These are phyloP conservation scores for Drosophila paracracens DNA, from an alignment of 2,888 invertebrate genomes.

Conservation along the genomic window DNA sequence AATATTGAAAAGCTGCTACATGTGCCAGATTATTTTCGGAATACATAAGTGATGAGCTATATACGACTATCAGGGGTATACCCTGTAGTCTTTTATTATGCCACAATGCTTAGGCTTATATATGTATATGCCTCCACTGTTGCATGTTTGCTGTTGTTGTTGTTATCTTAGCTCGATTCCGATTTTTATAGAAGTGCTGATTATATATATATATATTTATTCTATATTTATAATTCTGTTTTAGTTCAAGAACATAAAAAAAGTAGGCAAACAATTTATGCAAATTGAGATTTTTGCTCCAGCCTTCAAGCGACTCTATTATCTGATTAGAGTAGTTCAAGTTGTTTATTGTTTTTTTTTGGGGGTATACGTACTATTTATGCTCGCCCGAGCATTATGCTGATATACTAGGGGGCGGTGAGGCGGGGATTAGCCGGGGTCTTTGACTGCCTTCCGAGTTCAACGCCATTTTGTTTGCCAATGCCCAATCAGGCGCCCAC, in stretches of 20 bases:
- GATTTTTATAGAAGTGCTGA: no score
- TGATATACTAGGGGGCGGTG: neutral
- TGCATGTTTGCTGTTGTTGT: no score
- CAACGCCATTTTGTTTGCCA: conserved; percentile 70
- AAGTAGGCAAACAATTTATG: neutral
- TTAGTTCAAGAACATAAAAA: neutral
- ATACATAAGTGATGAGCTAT: neutral
- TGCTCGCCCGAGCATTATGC: conserved; percentile 42
- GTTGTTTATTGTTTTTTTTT: conserved; percentile 44
- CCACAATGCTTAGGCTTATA: no score
- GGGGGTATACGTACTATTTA: conserved; percentile 56
- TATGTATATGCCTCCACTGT: neutral
- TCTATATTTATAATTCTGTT: neutral
- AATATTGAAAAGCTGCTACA: neutral
- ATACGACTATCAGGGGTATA: neutral
- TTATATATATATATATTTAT: neutral
- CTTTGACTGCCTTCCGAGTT: conserved; percentile 56
- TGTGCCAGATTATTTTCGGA: neutral
- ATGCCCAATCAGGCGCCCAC: conserved; percentile 56
- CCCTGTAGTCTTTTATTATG: neutral
- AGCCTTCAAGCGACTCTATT: neutral
- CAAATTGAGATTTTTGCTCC: neutral
- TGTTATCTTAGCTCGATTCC: neutral
- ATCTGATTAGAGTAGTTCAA: conserved; percentile 11
- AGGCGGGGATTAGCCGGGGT: conserved; percentile 18